A percentile compares a stretch with the other conserved stretches of the same genome.
phyloP scores from a whole-genome alignment of 2,113 vertebrate genomes.

The Romanogobio albipinnatus region DNA sequence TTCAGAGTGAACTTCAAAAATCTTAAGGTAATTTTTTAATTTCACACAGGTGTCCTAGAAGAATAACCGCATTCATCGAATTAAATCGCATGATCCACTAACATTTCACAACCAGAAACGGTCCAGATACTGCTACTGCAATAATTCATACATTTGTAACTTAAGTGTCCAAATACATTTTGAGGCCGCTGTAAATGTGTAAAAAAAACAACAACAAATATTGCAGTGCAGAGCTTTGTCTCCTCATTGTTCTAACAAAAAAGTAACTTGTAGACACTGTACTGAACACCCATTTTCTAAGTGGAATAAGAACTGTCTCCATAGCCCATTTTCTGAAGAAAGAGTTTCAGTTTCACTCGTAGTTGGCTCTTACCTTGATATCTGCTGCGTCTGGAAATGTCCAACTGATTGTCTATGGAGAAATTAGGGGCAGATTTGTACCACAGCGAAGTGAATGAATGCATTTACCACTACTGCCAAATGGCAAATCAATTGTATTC shows the following conservation, averaged over 20 bases:
- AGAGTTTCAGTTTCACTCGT: slow-evolving; percentile 45
- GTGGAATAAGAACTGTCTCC: slow-evolving; percentile 33
- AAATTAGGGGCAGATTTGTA: slow-evolving; percentile 68
- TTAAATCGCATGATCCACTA: background rate
- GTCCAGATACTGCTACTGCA: background rate
- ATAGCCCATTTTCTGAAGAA: slow-evolving; percentile 15
- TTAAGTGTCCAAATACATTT: background rate
- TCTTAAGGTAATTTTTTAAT: background rate
- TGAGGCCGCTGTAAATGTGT: background rate
- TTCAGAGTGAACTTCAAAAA: no score
- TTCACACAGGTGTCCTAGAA: no score
- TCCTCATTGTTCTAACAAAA: slow-evolving; percentile 7
- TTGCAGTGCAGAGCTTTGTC: background rate
- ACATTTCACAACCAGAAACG: background rate
- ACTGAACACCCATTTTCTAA: slow-evolving; percentile 34
- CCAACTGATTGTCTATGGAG: slow-evolving; percentile 70
- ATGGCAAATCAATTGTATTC: slow-evolving; percentile 39
- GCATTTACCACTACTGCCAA: slow-evolving; percentile 55
- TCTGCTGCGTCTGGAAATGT: slow-evolving; percentile 70
- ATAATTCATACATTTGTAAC: background rate
- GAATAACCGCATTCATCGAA: background rate
- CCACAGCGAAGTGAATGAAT: slow-evolving; percentile 57
- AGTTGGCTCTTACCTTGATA: slow-evolving; percentile 63
- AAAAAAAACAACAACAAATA: background rate
- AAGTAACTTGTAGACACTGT: background rate